Evolutionary conservation across 2,797 vertebrate species (phyloP).

Genomic region (Neomorphus geoffroyi): DNA sequence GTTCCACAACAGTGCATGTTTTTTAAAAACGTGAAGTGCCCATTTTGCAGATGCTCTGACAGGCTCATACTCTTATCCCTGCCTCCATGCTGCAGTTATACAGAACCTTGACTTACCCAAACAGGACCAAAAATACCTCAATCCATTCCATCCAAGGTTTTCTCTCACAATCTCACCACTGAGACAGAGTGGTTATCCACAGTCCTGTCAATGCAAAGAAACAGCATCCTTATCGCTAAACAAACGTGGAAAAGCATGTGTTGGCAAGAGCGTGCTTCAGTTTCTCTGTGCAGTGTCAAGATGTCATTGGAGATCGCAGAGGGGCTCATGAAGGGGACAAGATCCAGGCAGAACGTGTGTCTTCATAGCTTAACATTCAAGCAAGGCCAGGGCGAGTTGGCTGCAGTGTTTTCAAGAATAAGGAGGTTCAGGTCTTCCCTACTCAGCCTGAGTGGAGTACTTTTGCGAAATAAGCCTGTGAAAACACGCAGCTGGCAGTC

Average conservation of each 20-base stretch:
- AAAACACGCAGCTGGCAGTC: slow-evolving; percentile 45
- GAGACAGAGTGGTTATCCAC: neutral
- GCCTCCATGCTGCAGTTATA: slow-evolving; percentile 29
- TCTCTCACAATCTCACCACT: neutral
- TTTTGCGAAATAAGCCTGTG: slow-evolving; percentile 5
- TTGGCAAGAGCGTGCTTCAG: slow-evolving; percentile 23
- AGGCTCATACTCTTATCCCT: slow-evolving; percentile 29
- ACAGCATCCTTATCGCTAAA: neutral
- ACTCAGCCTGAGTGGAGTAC: neutral
- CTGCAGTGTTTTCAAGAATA: neutral
- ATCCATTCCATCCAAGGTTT: slow-evolving; percentile 44
- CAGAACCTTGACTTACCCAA: slow-evolving; percentile 24
- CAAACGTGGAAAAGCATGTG: slow-evolving; percentile 32
- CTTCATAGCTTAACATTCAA: slow-evolving; percentile 29
- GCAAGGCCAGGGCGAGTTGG: neutral
- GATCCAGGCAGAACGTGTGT: neutral
- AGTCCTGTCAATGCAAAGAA: neutral
- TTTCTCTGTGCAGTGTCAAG: neutral
- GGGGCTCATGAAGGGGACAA: neutral
- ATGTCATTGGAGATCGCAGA: neutral
- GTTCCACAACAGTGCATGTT: slow-evolving; percentile 66
- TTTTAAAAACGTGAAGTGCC: slow-evolving; percentile 71
- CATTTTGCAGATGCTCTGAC: slow-evolving; percentile 74
- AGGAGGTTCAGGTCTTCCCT: neutral
- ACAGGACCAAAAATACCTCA: slow-evolving; percentile 42